A percentile compares a stretch with the other conserved stretches of the same genome.
Evolutionary conservation across 2,797 vertebrate genomes (phyloP).

Genomic region (Discoglossus pictus): DNA sequence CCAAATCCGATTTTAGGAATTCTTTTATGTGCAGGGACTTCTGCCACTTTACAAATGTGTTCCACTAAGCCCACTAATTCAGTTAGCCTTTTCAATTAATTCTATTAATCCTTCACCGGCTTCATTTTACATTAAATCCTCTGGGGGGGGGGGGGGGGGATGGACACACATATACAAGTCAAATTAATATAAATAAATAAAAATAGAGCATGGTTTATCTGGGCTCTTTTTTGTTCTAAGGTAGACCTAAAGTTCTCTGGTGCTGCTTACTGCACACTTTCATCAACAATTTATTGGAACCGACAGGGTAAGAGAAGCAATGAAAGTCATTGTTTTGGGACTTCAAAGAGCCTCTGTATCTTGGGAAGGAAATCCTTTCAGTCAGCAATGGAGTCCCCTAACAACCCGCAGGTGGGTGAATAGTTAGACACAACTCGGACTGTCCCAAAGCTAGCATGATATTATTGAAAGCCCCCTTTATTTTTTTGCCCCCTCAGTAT

Average conservation of each 20-base stretch:
- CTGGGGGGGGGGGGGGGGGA: conserved; percentile 59
- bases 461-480: conserved; percentile 51
- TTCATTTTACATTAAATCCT: conserved; percentile 82
- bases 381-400: conserved; percentile 76
- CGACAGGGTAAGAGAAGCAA: conserved; percentile 77
- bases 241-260: conserved; percentile 75
- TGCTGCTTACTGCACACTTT: conserved; percentile 76
- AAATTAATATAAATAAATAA: conserved; percentile 75
- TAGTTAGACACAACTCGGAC: conserved; percentile 74
- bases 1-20: conserved; percentile 82
- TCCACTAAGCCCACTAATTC: conserved; percentile 83
- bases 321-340: conserved; percentile 84
- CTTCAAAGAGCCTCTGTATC: conserved; percentile 83
- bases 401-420: conserved; percentile 77
- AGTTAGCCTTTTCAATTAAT: conserved; percentile 85
- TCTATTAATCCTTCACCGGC: conserved; percentile 80
- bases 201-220: conserved; percentile 71
- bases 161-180: conserved; percentile 59
- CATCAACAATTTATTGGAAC: conserved; percentile 84
- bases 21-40: conserved; percentile 80
- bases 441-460: conserved; percentile 70
- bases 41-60: conserved; percentile 85
- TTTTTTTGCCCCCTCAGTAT: neutral
- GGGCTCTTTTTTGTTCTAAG: conserved; percentile 80
- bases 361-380: conserved; percentile 83